Evolutionary conservation across 2,113 vertebrate species (phyloP).

Genomic region (Neodon shergylaensis): DNA sequence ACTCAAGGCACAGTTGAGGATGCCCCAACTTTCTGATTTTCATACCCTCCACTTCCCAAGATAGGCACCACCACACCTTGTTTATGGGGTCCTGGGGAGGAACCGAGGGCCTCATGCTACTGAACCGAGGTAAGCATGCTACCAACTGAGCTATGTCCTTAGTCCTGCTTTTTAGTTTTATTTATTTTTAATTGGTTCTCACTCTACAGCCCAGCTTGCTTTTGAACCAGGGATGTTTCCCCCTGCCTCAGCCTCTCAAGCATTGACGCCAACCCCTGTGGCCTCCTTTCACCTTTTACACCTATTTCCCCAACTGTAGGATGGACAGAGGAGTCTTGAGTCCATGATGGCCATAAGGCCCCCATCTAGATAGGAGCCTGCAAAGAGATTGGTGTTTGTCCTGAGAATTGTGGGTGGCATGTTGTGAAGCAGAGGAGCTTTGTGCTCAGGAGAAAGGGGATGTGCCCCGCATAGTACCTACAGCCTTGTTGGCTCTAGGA

Average conservation of each 20-base stretch:
- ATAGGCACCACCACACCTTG: not conserved
- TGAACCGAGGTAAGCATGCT: not conserved
- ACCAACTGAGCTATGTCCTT: not conserved
- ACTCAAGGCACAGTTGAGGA: not conserved
- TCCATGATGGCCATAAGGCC: not conserved
- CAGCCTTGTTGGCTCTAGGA: not conserved
- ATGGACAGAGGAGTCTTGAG: not conserved
- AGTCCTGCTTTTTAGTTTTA: not conserved
- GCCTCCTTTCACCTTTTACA: not conserved
- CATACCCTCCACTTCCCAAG: not conserved
- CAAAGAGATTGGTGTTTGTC: not conserved
- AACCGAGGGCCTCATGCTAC: too few relatives aligned
- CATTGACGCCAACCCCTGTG: not conserved
- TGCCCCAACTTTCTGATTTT: not conserved
- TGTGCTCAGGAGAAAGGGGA: not conserved
- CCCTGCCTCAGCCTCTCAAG: not conserved
- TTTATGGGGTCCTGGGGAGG: not conserved
- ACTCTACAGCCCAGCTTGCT: not conserved
- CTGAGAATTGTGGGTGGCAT: not conserved
- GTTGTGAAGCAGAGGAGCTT: not conserved
- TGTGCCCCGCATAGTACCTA: too few relatives aligned
- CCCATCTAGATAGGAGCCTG: not conserved
- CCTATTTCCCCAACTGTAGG: not conserved
- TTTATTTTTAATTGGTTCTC: not conserved
- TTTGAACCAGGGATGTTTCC: not conserved